A percentile compares a stretch with the other conserved stretches of the same genome.
These are phyloP conservation scores for Glyphotaelius pellucidus DNA, from an alignment of 2,888 invertebrate genomes.

Conservation along the genomic window DNA sequence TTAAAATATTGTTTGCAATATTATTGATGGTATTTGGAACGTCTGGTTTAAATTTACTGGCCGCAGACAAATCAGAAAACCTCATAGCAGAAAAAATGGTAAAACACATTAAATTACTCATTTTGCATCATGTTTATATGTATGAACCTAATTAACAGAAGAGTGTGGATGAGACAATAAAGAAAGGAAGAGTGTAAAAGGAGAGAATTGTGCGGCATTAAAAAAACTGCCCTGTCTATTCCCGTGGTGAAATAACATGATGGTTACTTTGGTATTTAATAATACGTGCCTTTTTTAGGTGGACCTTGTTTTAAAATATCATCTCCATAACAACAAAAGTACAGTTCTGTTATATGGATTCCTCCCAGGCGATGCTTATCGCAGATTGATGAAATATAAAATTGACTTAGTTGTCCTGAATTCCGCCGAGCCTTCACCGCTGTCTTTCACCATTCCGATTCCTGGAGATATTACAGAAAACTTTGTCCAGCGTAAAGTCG, in stretches of 20 bases:
- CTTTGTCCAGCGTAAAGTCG: constrained; percentile 54
- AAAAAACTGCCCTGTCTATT: background rate
- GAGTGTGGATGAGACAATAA: background rate
- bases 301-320: constrained; percentile 44
- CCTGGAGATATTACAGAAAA: constrained; percentile 53
- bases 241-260: background rate
- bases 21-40: background rate
- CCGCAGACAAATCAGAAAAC: background rate
- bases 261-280: background rate
- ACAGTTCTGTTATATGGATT: constrained; percentile 54
- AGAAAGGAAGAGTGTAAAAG: background rate
- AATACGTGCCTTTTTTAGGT: constrained; percentile 46
- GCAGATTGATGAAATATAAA: constrained; percentile 11
- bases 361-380: constrained; percentile 40
- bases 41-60: background rate
- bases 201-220: too few relatives aligned
- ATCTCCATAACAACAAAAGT: constrained; percentile 30
- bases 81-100: constrained; percentile 33
- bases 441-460: constrained; percentile 29
- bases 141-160: background rate
- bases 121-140: background rate
- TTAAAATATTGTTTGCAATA: background rate
- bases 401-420: constrained; percentile 55
- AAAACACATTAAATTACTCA: background rate
- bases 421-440: constrained; percentile 20